Base-by-base conservation (phyloP, 2,797 vertebrate species). In the Ctenopoma kingsleyae region DNA sequence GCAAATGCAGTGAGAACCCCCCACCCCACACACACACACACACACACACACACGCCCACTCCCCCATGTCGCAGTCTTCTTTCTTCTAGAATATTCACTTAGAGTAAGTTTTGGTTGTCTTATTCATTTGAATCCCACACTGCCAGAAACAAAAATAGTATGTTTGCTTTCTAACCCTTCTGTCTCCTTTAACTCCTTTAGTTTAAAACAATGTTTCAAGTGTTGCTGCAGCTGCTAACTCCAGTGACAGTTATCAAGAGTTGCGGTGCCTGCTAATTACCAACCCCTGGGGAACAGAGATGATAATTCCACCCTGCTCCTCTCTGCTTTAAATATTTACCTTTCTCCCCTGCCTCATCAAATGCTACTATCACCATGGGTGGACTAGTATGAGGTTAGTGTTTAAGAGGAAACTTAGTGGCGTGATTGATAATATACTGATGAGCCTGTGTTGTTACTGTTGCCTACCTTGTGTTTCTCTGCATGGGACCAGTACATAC, bases 221-320 rank as follows among this genome's bases (percentile, higher is more conserved):
- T 73, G 60, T 71, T 78, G 62, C 50, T 80, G 73, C 68, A 80
- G 74, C 68, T 69, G 74, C 67, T 53, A 66, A 65, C 56, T 62
- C 60, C 49, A 19, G 53, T 12, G 56, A 82, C 72, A 62, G 78
- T 78, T 84, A 76, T 54, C 77, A 81, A 72, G 69, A 69, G 73
- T 55, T 69, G 40, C n/a, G 8, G 66, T 57, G 51, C 30, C 69
- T 49, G 69, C 84, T 91, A 92, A 94, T 92, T 84, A 81, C 79
- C 55, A 71, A 23, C 74, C 81, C 73, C 74, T 36, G 0, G 66
- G 89, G 54, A 80, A 51, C 54, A 9, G 22, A 40, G 38, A 70
- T 80, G 73, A 67, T 80, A 63, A 82, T 79, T 56, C 77, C 76
- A 69, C 63, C 38, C 23, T 61, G 48, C 61, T 63, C 65, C 67